Percentiles rank a stretch among this genome's conserved stretches.
These are phyloP conservation scores for Lithobates sylvaticus DNA, from an alignment of 2,797 vertebrate species.

Conservation along the genomic window DNA sequence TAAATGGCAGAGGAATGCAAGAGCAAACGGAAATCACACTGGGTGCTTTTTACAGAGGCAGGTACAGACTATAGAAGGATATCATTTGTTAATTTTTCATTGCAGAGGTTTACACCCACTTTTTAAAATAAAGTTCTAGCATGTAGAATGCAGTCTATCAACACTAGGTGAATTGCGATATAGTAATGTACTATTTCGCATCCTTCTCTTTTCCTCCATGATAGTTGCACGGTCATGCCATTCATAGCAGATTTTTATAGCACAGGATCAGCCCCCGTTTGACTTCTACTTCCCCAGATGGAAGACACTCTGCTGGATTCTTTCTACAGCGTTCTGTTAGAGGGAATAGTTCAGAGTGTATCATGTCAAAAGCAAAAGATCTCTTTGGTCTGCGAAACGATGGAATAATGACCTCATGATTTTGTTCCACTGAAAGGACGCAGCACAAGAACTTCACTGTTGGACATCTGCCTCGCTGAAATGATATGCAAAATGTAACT, in stretches of 20 bases:
- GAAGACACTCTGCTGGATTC: conserved; percentile 49
- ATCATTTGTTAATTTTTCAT: too few relatives aligned
- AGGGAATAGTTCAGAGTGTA: conserved; percentile 57
- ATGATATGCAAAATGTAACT: conserved; percentile 52
- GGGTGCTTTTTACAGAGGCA: too few relatives aligned
- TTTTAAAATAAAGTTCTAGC: too few relatives aligned
- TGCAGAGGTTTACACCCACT: too few relatives aligned
- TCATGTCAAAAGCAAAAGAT: conserved; percentile 72
- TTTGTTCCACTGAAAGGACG: conserved; percentile 32
- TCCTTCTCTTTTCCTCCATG: neutral
- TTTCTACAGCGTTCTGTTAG: conserved; percentile 66
- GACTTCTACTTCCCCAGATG: conserved; percentile 21
- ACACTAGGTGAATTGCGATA: neutral
- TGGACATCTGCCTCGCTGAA: conserved; percentile 54
- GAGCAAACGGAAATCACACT: too few relatives aligned
- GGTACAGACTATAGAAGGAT: too few relatives aligned
- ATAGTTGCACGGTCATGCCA: neutral
- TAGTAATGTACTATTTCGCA: neutral
- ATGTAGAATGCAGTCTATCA: too few relatives aligned
- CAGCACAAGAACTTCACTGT: conserved; percentile 48
- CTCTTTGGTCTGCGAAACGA: conserved; percentile 67
- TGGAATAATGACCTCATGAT: conserved; percentile 53
- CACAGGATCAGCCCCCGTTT: conserved; percentile 5
- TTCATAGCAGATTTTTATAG: conserved; percentile 2
- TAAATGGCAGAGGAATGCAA: too few relatives aligned